phyloP scores from a whole-genome alignment of 2,888 invertebrate genomes.

The Alloplasta piceator region DNA sequence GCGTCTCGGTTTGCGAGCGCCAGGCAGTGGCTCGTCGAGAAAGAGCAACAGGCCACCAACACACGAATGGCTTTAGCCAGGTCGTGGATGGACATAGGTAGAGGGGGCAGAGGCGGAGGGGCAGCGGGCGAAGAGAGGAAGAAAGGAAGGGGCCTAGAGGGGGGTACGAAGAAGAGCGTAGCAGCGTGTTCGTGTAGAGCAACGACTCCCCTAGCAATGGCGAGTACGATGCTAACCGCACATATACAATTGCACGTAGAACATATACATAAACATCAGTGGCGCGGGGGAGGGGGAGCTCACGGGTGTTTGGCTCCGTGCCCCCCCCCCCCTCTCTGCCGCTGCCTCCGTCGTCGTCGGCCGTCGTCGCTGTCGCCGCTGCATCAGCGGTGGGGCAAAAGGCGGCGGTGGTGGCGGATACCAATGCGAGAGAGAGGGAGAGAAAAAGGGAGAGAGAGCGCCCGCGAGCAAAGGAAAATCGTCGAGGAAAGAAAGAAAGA shows the following conservation, averaged over 20 bases:
- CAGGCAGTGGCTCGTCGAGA: constrained; percentile 71
- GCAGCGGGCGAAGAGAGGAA: too few relatives aligned
- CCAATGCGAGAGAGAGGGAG: neutral
- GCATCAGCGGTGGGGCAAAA: constrained; percentile 61
- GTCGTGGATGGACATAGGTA: constrained; percentile 68
- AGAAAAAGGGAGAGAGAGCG: neutral
- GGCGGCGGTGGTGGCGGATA: constrained; percentile 45
- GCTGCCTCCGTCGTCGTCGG: too few relatives aligned
- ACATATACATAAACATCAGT: constrained; percentile 45
- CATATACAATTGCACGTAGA: neutral
- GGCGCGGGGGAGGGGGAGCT: neutral
- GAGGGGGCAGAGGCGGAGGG: constrained; percentile 18
- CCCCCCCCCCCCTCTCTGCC: constrained; percentile 51
- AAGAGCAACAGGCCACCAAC: constrained; percentile 74
- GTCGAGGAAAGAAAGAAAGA: constrained; percentile 52
- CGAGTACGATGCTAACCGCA: constrained; percentile 47
- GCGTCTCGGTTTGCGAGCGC: constrained; percentile 54
- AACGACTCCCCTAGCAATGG: constrained; percentile 62
- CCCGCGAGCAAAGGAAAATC: constrained; percentile 46
- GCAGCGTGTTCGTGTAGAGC: constrained; percentile 53
- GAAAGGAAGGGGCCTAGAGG: neutral
- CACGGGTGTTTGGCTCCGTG: constrained; percentile 37
- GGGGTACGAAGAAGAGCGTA: constrained; percentile 46
- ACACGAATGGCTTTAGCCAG: constrained; percentile 68
- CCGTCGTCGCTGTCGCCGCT: too few relatives aligned